Base-by-base conservation (phyloP, 2,888 invertebrate genomes). In the Euzetes globulus region DNA sequence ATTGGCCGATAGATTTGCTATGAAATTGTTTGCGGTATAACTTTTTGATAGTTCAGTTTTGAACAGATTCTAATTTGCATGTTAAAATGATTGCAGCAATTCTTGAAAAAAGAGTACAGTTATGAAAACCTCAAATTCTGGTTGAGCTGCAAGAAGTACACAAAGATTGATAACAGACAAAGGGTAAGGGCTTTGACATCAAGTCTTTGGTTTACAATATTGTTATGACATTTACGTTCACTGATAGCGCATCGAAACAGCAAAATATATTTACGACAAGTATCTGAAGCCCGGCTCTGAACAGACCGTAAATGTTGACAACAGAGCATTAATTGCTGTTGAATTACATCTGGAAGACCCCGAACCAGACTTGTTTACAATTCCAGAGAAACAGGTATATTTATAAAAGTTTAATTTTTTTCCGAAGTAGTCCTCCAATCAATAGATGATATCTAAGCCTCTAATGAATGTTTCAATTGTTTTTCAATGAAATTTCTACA, bases 31-130 rank as follows among this genome's bases (percentile, higher is more conserved):
- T 37, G 33, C 37, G 65, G 65, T 65, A 37, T 58, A 13, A 58
- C 9, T 13, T 58, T 19, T 3, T 58, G 1, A 27, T 58, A 27
- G 27, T 27, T 55, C 19, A 19, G 15, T 27, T 58, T n/a, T n/a
- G n/a, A n/a, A n/a, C n/a, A n/a, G 13, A 58, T 1, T 58, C 27
- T 58, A 27, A 27, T 58, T 27, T 27, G 3, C 11, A 22, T 58
- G 1, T 58, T 58, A 7, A 11, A 27, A 17, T 29, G 29, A 17
- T 37, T n/a, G n/a, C 29, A 65, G 65, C 17, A 65, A n/a, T 65
- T 65, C n/a, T 19, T 65, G 19, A 65, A 65, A n/a, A 65, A 65
- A n/a, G 65, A 65, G 65, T 65, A n/a, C 37, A 65, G 65, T n/a
- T n/a, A 37, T 65, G 65, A 65, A 65, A 65, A 65, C 19, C 33